A percentile compares a stretch with the other conserved stretches of the same genome.
These are phyloP conservation scores for Pangasianodon gigas DNA, from an alignment of 2,113 vertebrate species.

Conservation along the genomic window DNA sequence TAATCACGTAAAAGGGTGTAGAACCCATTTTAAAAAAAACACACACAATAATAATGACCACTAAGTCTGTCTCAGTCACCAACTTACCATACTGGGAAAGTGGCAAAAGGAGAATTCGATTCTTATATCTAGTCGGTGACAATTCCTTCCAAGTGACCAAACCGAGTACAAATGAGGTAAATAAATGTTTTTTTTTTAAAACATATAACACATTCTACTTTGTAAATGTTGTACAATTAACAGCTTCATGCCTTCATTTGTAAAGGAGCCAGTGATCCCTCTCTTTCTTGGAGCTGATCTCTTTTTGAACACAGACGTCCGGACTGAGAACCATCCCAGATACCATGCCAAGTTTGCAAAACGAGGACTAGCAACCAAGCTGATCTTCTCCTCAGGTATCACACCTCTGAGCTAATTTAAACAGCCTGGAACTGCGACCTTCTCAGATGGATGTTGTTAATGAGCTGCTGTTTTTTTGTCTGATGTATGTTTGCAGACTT, in stretches of 20 bases:
- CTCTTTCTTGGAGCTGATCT: conserved; percentile 80
- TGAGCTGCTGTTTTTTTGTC: background rate
- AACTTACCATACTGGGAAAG: conserved; percentile 67
- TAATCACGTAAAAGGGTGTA: background rate
- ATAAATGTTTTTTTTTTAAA: background rate
- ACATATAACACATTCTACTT: no score
- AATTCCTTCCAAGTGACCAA: conserved; percentile 67
- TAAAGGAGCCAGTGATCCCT: conserved; percentile 69
- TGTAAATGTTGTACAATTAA: background rate
- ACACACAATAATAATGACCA: background rate
- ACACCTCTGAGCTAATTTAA: background rate
- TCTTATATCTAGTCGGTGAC: conserved; percentile 66
- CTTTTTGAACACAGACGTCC: conserved; percentile 74
- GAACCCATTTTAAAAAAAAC: background rate
- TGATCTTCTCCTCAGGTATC: conserved; percentile 76
- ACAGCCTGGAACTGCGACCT: no score
- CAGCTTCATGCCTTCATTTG: conserved; percentile 33
- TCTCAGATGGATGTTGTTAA: background rate
- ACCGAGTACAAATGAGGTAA: conserved; percentile 62
- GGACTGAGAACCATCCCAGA: conserved; percentile 79
- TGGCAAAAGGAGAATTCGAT: conserved; percentile 67
- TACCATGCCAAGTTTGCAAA: conserved; percentile 79
- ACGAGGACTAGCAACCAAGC: conserved; percentile 77
- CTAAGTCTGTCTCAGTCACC: conserved; percentile 39
- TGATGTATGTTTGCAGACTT: conserved; percentile 63